These are phyloP conservation scores for Cordilura impudica DNA, from an alignment of 2,888 invertebrate species.

Conservation along the genomic window DNA sequence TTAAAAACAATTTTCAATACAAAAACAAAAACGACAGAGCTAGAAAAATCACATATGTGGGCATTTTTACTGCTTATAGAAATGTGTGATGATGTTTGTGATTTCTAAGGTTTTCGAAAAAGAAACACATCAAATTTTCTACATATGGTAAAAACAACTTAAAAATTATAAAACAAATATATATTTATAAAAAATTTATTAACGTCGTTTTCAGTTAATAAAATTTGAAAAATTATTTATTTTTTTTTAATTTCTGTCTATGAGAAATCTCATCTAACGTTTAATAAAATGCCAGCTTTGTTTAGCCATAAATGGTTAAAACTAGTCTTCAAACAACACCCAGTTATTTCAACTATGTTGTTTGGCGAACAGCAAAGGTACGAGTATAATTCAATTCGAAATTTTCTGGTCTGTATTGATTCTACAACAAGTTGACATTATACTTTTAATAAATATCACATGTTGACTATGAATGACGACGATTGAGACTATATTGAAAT, in stretches of 20 bases:
- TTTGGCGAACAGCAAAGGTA: neutral
- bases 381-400: neutral
- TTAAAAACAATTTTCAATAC: neutral
- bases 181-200: slow-evolving; percentile 4
- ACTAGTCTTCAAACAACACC: slow-evolving; percentile 18
- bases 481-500: neutral
- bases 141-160: slow-evolving; percentile 13
- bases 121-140: neutral
- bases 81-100: neutral
- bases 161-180: neutral
- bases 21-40: neutral
- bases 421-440: slow-evolving; percentile 28
- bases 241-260: neutral
- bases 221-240: neutral
- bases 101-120: neutral
- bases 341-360: slow-evolving; percentile 24
- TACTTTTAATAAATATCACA: slow-evolving; percentile 15
- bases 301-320: slow-evolving; percentile 21
- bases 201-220: neutral
- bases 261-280: slow-evolving; percentile 13
- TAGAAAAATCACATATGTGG: slow-evolving; percentile 20
- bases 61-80: neutral
- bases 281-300: slow-evolving; percentile 5
- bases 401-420: neutral
- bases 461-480: neutral